These are phyloP conservation scores for Channallabes apus DNA, from an alignment of 2,797 vertebrate genomes.

Conservation along the genomic window DNA sequence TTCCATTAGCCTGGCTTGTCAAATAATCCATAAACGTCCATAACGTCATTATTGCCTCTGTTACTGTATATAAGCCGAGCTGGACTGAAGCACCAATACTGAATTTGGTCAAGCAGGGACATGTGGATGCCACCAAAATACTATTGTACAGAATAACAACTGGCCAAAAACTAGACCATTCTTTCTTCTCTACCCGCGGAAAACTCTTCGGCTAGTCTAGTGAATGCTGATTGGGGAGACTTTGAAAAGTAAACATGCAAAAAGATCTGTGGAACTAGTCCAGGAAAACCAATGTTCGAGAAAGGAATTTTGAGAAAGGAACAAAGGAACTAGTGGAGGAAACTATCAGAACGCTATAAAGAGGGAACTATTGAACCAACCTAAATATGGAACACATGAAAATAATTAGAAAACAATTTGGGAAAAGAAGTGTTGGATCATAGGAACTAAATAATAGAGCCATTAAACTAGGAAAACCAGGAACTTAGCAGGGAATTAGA, in stretches of 20 bases:
- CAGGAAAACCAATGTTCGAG: too few species aligned
- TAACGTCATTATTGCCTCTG: neutral
- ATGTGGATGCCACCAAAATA: too few species aligned
- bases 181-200: too few species aligned
- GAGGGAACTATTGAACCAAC: neutral
- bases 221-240: too few species aligned
- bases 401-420: neutral
- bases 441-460: neutral
- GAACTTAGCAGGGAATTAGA: neutral
- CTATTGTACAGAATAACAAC: too few species aligned
- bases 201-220: too few species aligned
- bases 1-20: neutral
- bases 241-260: too few species aligned
- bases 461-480: neutral
- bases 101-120: too few species aligned
- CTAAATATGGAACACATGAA: neutral
- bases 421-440: neutral
- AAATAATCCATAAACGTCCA: neutral
- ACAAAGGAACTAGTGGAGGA: neutral
- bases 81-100: too few species aligned
- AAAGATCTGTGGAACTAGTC: too few species aligned
- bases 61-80: too few species aligned
- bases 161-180: too few species aligned
- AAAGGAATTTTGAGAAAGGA: neutral
- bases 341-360: neutral